Conservation (phyloP, 2,797 vertebrate species). For the Poecilia wingei region DNA sequence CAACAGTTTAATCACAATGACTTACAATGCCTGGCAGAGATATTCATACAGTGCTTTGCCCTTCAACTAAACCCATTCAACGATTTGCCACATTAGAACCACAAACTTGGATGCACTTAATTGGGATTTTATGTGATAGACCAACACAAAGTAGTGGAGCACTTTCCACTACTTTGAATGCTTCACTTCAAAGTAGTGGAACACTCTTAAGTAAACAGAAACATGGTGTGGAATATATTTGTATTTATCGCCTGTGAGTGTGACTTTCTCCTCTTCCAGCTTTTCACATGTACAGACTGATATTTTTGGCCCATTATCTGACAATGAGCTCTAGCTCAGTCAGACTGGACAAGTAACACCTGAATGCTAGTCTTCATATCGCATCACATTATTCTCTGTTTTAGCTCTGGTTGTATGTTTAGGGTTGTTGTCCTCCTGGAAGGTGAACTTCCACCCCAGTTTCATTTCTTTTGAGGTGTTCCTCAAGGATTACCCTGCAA, state of each 20-base stretch:
- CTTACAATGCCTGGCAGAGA: background rate
- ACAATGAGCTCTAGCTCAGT: background rate
- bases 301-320: background rate
- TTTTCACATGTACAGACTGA: background rate
- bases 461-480: background rate
- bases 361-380: background rate
- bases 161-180: too few relatives aligned
- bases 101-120: background rate
- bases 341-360: background rate
- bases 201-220: background rate
- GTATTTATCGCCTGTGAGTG: background rate
- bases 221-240: background rate
- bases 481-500: background rate
- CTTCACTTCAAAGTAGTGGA: background rate
- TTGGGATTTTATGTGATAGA: background rate
- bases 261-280: background rate
- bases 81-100: background rate
- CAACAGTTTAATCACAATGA: background rate
- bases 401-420: background rate
- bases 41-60: constrained; percentile 1
- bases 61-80: constrained; percentile 3
- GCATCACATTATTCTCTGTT: background rate
- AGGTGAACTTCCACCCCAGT: background rate
- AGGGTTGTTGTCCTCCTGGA: background rate
- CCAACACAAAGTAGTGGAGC: constrained; percentile 3